Conservation (phyloP, 2,888 invertebrate genomes). For the Oegoconia quadripuncta region DNA sequence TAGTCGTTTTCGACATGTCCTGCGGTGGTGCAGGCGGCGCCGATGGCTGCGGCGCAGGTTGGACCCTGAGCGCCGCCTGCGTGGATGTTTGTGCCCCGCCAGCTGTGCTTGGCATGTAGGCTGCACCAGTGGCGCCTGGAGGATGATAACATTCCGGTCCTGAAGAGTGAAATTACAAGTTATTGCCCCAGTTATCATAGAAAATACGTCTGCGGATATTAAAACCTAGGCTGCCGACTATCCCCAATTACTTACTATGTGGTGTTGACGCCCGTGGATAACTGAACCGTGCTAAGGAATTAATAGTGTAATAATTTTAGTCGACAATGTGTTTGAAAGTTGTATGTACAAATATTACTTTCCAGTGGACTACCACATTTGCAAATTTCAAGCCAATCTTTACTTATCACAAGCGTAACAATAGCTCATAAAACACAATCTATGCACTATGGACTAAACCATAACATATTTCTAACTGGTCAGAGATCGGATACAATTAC, state of each 20-base stretch:
- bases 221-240: not conserved
- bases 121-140: slow-evolving; percentile 48
- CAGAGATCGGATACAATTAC: not conserved
- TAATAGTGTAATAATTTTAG: slow-evolving; percentile 9
- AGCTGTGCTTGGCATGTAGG: slow-evolving; percentile 51
- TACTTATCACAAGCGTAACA: slow-evolving; percentile 30
- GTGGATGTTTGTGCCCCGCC: slow-evolving; percentile 52
- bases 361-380: no score
- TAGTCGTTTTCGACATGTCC: slow-evolving; percentile 62
- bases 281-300: slow-evolving; percentile 65
- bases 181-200: not conserved
- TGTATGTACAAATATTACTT: no score
- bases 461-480: slow-evolving; percentile 2
- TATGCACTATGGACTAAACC: slow-evolving; percentile 12
- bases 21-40: slow-evolving; percentile 64
- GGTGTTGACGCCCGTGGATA: slow-evolving; percentile 75
- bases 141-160: slow-evolving; percentile 72
- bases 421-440: slow-evolving; percentile 28
- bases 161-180: slow-evolving; percentile 17
- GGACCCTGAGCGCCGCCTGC: slow-evolving; percentile 52
- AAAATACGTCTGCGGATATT: not conserved
- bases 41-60: slow-evolving; percentile 57
- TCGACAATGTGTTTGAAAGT: no score
- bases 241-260: slow-evolving; percentile 60
- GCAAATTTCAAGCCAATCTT: no score